Base-by-base conservation (phyloP, 2,888 invertebrate species). In the Germaria angustata region DNA sequence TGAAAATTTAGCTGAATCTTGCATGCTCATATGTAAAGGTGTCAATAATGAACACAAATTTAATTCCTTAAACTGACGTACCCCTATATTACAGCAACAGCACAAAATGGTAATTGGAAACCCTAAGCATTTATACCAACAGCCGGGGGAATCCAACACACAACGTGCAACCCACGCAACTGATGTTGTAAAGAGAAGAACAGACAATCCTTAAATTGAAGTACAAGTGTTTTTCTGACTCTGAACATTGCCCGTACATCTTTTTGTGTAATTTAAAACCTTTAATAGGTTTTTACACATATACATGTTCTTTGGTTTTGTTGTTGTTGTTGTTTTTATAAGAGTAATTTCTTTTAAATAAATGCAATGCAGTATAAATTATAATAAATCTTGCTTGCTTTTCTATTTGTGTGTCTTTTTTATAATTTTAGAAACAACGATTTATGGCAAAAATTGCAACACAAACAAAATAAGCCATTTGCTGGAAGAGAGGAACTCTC, bases 161-260 rank as follows among this genome's bases (percentile, higher is more conserved):
- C 15, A 55, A 28, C 32, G 44, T 17, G 24, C 81, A 55, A 11
- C 82, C 82, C 82, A 82, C 82, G 75, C 82, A 81, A 15, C 20
- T 34, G 53, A 32, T 73, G 46, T 17, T 32, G 13, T 34, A 20
- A 15, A 59, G 13, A 59, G 34, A 68, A 15, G 39, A 46, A 15
- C 24, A 22, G 82, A 75, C 71, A 69, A 75, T 75, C 82, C 82
- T 71, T 82, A 71, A 82, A 71, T 71, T 57, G 49, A 72, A 65
- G 41, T 72, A 66, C 79, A 79, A 79, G 79, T 79, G 79, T 72
- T 79, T 77, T 28, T 32, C 15, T 66, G 55, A 24, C 46, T 55
- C 22, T 3, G 36, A 46, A 65, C 63, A 63, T 24, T 7, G 17
- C 7, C 28, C 15, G 49, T 39, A 57, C 57, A 53, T 17, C 22